Percentiles rank a stretch among this genome's conserved stretches.
Evolutionary conservation across 1,140 invertebrate genomes (phyloP).

Genomic region (Aphidius ervi): DNA sequence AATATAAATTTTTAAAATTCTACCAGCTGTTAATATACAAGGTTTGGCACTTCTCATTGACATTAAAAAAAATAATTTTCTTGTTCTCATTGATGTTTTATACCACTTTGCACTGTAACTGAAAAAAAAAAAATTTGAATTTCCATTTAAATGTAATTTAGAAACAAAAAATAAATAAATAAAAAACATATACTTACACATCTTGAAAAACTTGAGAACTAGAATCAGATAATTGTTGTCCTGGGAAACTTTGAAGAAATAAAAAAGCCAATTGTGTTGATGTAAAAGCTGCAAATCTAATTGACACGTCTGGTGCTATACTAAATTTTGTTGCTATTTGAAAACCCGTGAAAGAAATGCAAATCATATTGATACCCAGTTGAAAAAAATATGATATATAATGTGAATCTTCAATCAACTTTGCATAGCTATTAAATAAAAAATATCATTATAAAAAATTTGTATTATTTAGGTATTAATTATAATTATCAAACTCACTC

Average conservation of each 20-base stretch:
- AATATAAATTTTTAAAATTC: no score
- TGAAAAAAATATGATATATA: constrained; percentile 30
- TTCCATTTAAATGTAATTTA: neutral
- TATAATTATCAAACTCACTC: no score
- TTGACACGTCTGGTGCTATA: constrained; percentile 6
- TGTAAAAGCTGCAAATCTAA: constrained; percentile 19
- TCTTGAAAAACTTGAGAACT: constrained; percentile 17
- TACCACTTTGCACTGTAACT: no score
- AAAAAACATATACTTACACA: constrained; percentile 20
- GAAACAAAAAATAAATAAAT: no score
- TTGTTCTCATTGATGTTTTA: no score
- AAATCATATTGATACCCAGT: constrained; percentile 31
- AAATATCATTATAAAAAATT: neutral
- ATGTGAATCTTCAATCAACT: constrained; percentile 24
- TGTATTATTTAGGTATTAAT: neutral
- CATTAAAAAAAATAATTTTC: no score
- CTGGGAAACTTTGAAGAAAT: constrained; percentile 23
- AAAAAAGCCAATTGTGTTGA: constrained; percentile 18
- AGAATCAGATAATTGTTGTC: constrained; percentile 23
- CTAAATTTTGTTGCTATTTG: constrained; percentile 26
- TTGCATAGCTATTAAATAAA: constrained; percentile 23
- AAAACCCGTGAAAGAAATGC: constrained; percentile 33
- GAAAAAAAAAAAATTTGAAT: neutral
- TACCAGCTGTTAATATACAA: no score
- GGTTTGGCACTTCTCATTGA: no score